Base-by-base conservation (phyloP, 2,113 vertebrate species). In the Heteronetta atricapilla region DNA sequence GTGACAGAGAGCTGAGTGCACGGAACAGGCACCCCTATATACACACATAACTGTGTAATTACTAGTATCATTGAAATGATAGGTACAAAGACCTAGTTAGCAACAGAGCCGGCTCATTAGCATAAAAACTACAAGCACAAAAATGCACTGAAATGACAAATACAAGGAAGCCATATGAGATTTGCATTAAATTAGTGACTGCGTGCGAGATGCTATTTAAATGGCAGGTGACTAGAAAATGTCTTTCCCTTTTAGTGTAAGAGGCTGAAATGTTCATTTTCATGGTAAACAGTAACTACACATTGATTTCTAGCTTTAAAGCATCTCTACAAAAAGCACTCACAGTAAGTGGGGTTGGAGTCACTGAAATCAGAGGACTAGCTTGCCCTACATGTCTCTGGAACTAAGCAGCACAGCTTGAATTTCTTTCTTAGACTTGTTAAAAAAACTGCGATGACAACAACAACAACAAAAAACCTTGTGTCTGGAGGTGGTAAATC, bases 141-240 rank as follows among this genome's bases (percentile, higher is more conserved):
- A 93, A 97, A 95, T 29, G 86, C 82, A 36, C 88, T 19, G 48
- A 94, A 78, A 93, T 96, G 95, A 88, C 90, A 94, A 96, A 95
- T 75, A 96, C 88, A 94, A 96, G 93, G 83, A 75, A 95, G 76
- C 88, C 3, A 14, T 53, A n/a, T 78, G 88, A 93, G 94, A 97
- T 97, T 97, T 96, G 95, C 96, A 97, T 96, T 74, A 96, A 97
- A 97, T 97, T 97, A 97, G 96, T 69, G 86, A 90, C 88, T 96
- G 58, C 55, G 67, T 76, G 59, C 1, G 21, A 78, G 94, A 90
- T 69, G 90, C 93, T 87, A 72, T 94, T 97, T 96, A 96, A 97
- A 83, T 96, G 95, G 95, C 96, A 97, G 94, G 95, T 97, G 95
- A 97, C 93, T 96, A 52, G 66, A 94, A 97, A 95, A 96, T 90